A percentile compares a stretch with the other conserved stretches of the same genome.
Conservation (phyloP, 1,140 invertebrate species). For the Aculops lycopersici region DNA sequence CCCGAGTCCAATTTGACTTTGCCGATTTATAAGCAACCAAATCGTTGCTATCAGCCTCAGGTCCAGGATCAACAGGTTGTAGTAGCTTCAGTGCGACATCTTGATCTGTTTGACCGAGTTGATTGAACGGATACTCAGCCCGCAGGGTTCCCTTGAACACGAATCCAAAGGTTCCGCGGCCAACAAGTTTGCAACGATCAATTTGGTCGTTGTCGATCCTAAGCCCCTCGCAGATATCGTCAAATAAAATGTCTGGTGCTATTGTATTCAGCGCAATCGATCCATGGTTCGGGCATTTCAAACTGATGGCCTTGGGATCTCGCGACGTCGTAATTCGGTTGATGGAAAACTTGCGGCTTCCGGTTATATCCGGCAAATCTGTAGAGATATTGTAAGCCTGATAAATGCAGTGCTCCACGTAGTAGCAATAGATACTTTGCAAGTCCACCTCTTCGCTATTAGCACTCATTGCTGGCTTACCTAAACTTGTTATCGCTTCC, state of each 20-base stretch:
- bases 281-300: slow-evolving; percentile 36
- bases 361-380: neutral
- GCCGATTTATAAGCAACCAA: slow-evolving; percentile 45
- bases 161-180: slow-evolving; percentile 82
- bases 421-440: no score
- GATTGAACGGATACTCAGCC: no score
- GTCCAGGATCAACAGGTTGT: slow-evolving; percentile 59
- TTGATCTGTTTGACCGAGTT: no score
- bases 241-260: slow-evolving; percentile 54
- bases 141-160: no score
- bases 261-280: slow-evolving; percentile 33
- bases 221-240: slow-evolving; percentile 45
- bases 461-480: no score
- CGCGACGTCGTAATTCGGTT: neutral
- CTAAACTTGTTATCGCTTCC: no score
- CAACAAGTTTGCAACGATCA: slow-evolving; percentile 40
- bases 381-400: no score
- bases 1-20: slow-evolving; percentile 55
- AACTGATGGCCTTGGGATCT: slow-evolving; percentile 27
- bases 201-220: slow-evolving; percentile 46
- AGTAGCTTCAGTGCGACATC: slow-evolving; percentile 80
- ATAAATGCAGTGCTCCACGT: neutral
- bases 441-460: no score
- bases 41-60: slow-evolving; percentile 33
- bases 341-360: neutral